Evolutionary conservation across 2,888 invertebrate genomes (phyloP), one percentile per base, ranked within the genome.

Genomic region (Xestia sexstrigata): DNA sequence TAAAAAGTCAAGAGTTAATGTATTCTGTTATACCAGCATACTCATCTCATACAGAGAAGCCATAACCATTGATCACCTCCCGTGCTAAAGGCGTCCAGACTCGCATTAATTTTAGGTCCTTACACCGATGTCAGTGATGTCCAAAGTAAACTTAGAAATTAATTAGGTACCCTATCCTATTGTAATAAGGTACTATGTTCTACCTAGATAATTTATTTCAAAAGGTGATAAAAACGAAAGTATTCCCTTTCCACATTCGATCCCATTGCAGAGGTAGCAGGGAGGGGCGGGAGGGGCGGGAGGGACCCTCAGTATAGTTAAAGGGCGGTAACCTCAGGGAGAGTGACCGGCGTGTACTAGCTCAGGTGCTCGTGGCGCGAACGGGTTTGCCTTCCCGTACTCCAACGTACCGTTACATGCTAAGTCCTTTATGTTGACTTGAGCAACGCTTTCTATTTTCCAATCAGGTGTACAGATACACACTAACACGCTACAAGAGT

Each of bases 321-420:
- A 83, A 89, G 91, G 86, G 83, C 91, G 89, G 68, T 88, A 80
- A 91, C 90, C 91, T 78, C 83, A 76, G 85, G 81, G 68, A 84
- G 85, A 86, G 84, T 70, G 70, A 35, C 26, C 47, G 17, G 70
- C 49, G 83, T 79, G 13, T 4, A 5, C n/a, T n/a, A 23, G 87
- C 58, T 49, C 45, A 17, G 58, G 26, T 55, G 35, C 5, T 35
- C 68, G 84, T 86, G 65, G 58, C 67, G 71, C 42, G 78, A 84
- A 87, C 89, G 20, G 70, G 89, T 90, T 91, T 84, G 66, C 75
- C 81, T 87, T 84, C 82, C 85, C 72, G 81, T 20, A 58, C 70
- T 66, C 23, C 13, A 55, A 13, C 26, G 35, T 66, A 76, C 79
- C 70, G 72, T 81, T 71, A 67, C n/a, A 13, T 20, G 6, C 30